A percentile compares a stretch with the other conserved stretches of the same genome.
phyloP scores from a whole-genome alignment of 2,797 vertebrate species.

The Sebastes aleutianus region DNA sequence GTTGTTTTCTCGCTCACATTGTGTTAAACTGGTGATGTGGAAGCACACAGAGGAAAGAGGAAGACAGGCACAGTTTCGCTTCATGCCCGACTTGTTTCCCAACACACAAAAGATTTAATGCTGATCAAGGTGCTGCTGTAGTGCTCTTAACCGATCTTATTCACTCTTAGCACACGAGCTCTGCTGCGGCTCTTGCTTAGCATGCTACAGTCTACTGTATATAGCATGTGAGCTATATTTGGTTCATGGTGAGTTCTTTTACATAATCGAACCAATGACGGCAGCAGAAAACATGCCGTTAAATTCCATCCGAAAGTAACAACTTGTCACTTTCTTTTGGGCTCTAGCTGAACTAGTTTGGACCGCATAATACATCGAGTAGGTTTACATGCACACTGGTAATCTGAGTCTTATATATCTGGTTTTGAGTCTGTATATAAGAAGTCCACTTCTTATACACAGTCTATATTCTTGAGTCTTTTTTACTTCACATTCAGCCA shows the following conservation, averaged over 20 bases:
- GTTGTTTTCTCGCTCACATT: not conserved
- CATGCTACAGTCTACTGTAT: not conserved
- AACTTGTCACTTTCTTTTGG: not conserved
- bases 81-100: constrained; percentile 2
- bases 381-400: not conserved
- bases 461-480: not conserved
- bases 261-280: not conserved
- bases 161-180: not conserved
- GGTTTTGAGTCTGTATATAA: no score
- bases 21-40: not conserved
- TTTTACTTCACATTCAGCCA: not conserved
- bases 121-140: not conserved
- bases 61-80: not conserved
- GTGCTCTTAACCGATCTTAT: not conserved
- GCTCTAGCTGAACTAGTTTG: not conserved
- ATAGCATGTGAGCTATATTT: not conserved
- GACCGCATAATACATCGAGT: not conserved
- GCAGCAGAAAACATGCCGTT: not conserved
- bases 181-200: not conserved
- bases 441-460: no score
- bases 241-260: not conserved
- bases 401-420: no score
- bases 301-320: not conserved
- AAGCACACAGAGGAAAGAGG: not conserved
- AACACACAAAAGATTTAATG: not conserved